phyloP scores from a whole-genome alignment of 23 tunicate genomes.

The Styela plicata region DNA sequence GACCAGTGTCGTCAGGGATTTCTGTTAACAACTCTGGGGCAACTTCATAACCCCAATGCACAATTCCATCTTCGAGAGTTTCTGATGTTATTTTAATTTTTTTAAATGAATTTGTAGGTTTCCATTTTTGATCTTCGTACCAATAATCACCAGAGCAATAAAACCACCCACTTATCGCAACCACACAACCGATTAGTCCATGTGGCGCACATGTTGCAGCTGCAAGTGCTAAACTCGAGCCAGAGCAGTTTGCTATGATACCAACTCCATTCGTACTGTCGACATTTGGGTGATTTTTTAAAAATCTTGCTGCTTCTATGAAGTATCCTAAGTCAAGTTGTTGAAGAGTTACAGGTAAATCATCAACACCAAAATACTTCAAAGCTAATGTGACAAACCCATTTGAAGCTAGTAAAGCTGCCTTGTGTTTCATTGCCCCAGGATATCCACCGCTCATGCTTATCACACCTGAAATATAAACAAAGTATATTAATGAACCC shows the following conservation, averaged over 20 bases:
- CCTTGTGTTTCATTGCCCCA: constrained; percentile 20
- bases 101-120: neutral
- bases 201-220: neutral
- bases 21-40: neutral
- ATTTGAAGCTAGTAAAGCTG: constrained; percentile 1
- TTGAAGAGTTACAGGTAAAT: neutral
- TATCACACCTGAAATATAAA: constrained; percentile 1
- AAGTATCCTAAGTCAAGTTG: neutral
- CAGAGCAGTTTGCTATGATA: constrained; percentile 10
- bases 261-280: neutral
- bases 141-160: neutral
- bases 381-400: constrained; percentile 19
- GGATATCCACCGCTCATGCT: constrained; percentile 28
- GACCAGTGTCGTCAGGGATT: neutral
- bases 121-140: neutral
- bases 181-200: constrained; percentile 16
- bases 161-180: constrained; percentile 3
- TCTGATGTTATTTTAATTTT: neutral
- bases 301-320: constrained; percentile 12
- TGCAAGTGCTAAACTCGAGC: constrained; percentile 8
- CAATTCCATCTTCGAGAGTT: neutral
- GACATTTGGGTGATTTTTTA: neutral
- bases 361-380: constrained; percentile 18
- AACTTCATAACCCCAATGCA: neutral
- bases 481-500: no score